Conservation (phyloP, 2,113 vertebrate species). For the Papio anubis region DNA sequence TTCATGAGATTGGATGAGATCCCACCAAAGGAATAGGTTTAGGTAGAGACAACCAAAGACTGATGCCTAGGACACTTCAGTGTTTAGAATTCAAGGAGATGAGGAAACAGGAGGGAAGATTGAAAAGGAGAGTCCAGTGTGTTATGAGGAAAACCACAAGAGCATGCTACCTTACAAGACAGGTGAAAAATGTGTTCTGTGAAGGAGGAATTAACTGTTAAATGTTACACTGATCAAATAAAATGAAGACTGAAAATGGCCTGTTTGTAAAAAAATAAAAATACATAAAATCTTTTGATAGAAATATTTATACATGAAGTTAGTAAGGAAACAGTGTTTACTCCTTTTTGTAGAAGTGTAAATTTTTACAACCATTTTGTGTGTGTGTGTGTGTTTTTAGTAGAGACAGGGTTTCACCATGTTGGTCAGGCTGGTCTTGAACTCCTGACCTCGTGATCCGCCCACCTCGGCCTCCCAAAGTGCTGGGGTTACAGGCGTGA, state of each 20-base stretch:
- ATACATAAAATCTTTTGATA: not conserved
- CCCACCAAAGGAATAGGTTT: not conserved
- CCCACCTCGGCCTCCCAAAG: too few species aligned
- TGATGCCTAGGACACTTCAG: not conserved
- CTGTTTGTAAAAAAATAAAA: not conserved
- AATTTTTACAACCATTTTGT: not conserved
- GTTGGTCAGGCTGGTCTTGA: too few species aligned
- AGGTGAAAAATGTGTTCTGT: not conserved
- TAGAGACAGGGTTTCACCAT: too few species aligned
- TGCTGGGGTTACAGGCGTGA: too few species aligned
- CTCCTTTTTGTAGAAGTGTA: not conserved
- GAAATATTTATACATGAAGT: not conserved
- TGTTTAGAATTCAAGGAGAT: constrained; percentile 1
- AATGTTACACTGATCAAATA: not conserved
- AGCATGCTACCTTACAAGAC: not conserved
- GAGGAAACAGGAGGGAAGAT: not conserved
- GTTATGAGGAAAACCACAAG: not conserved
- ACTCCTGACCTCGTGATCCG: too few species aligned
- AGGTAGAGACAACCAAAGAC: not conserved
- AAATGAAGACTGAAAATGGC: not conserved
- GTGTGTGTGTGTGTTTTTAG: too few species aligned
- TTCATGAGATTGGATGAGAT: not conserved
- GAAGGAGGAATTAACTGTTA: not conserved
- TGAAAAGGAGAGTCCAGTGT: not conserved
- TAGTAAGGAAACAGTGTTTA: not conserved